Evolutionary conservation across 1,140 invertebrate species (phyloP).

Genomic region (Listronotus bonariensis): DNA sequence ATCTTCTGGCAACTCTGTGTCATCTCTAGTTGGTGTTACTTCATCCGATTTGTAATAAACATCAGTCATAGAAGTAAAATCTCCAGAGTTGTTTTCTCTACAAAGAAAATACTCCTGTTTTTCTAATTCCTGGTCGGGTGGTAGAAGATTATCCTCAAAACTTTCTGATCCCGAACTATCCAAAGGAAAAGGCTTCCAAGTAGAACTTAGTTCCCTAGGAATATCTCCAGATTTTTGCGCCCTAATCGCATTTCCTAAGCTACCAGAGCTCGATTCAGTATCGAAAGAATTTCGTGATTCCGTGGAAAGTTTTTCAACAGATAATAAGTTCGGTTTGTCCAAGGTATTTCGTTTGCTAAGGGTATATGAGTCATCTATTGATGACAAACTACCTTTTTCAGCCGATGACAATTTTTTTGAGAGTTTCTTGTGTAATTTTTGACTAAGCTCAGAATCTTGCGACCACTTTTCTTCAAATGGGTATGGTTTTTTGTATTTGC

Average conservation of each 20-base stretch:
- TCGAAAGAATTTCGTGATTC: slow-evolving; percentile 71
- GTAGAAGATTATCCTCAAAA: slow-evolving; percentile 78
- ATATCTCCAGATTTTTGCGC: slow-evolving; percentile 64
- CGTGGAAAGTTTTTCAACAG: slow-evolving; percentile 55
- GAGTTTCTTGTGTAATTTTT: slow-evolving; percentile 51
- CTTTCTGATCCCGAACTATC: slow-evolving; percentile 77
- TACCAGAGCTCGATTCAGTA: slow-evolving; percentile 75
- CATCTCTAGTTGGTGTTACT: slow-evolving; percentile 56
- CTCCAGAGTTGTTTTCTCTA: slow-evolving; percentile 47
- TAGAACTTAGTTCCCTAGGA: slow-evolving; percentile 70
- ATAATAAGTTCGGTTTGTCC: slow-evolving; percentile 47
- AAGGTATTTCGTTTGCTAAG: slow-evolving; percentile 43
- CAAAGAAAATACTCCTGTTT: slow-evolving; percentile 59
- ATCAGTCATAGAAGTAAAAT: slow-evolving; percentile 46
- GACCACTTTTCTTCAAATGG: slow-evolving; percentile 56
- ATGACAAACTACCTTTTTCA: slow-evolving; percentile 51
- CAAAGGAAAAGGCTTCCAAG: slow-evolving; percentile 79
- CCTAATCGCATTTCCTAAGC: slow-evolving; percentile 63
- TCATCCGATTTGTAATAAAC: slow-evolving; percentile 62
- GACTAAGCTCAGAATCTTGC: slow-evolving; percentile 52
- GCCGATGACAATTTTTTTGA: slow-evolving; percentile 52
- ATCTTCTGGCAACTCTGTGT: slow-evolving; percentile 73
- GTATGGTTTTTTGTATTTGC: slow-evolving; percentile 50
- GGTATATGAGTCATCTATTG: slow-evolving; percentile 50
- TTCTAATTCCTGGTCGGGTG: slow-evolving; percentile 69